Percentiles rank a stretch among this genome's conserved stretches.
These are phyloP conservation scores for Ceratosolen fusciceps DNA, from an alignment of 1,140 invertebrate species.

Conservation along the genomic window DNA sequence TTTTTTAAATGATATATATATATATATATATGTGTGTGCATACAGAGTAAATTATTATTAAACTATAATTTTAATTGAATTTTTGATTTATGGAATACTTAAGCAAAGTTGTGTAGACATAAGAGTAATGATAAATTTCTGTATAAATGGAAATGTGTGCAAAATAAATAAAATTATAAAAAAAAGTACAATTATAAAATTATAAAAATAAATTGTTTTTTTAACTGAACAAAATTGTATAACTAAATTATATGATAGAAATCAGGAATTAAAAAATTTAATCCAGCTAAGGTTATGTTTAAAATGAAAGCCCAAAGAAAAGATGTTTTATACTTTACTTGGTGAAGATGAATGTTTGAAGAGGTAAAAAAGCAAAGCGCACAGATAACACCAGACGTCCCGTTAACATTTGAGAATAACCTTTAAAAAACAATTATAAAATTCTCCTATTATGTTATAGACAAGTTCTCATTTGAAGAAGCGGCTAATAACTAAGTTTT, in stretches of 20 bases:
- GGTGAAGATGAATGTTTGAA: slow-evolving; percentile 48
- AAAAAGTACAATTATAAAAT: too few species aligned
- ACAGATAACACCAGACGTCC: slow-evolving; percentile 44
- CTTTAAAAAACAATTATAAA: neutral
- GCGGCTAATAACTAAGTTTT: neutral
- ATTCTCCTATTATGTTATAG: neutral
- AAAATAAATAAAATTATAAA: too few species aligned
- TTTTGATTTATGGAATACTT: too few species aligned
- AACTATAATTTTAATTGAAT: too few species aligned
- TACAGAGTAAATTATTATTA: too few species aligned
- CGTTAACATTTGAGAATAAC: slow-evolving; percentile 52
- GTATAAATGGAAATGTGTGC: too few species aligned
- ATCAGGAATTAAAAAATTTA: neutral
- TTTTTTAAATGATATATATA: too few species aligned
- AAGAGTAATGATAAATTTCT: too few species aligned
- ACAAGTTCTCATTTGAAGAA: neutral
- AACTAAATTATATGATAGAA: neutral
- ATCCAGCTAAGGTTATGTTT: slow-evolving; percentile 20
- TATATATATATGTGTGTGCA: too few species aligned
- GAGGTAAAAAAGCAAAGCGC: slow-evolving; percentile 46
- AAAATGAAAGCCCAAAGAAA: neutral
- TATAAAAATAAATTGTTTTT: too few species aligned
- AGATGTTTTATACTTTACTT: slow-evolving; percentile 48
- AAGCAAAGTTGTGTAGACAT: too few species aligned
- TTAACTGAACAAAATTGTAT: too few species aligned